Base-by-base conservation (phyloP, 2,797 vertebrate species). In the Anolis apletophallus region DNA sequence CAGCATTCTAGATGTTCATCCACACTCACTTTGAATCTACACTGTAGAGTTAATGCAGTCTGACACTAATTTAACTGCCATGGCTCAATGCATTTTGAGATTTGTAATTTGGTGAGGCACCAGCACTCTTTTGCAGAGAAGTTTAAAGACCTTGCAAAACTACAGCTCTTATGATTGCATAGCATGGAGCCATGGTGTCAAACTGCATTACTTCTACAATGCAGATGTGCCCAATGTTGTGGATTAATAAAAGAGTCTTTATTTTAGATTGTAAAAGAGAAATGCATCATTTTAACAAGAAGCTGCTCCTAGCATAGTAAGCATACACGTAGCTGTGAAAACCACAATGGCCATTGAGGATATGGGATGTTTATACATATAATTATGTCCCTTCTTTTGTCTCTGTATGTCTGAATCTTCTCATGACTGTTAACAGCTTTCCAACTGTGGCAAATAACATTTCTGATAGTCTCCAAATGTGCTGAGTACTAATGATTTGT, bases 311-410 rank as follows among this genome's bases (percentile, higher is more conserved):
- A 29, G 17, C 29, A 74, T n/a, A 23, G 34, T 40, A 50, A 57
- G 68, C 59, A 69, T 5, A 55, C 59, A 46, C 21, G 68, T 36
- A 26, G 50, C 80, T 81, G 34, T 2, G 52, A 40, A 23, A 75
- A 68, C 59, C 59, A 76, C 14, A 29, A 76, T 76, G 34, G 8
- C 64, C 34, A 81, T 57, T 26, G 61, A 81, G 23, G 85, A 54
- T 72, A 78, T 23, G 16, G 73, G 81, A 73, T 73, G n/a, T 36
- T 55, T 36, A 52, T 57, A 82, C 29, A 83, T 78, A 40, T 64
- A n/a, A 52, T 83, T 83, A 83, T 78, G 72, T 73, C 57, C 23
- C 46, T 83, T 73, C 16, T 54, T 83, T 84, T 67, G 67, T 79
- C 57, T 73, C 46, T 87, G 57, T 21, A 54, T 78, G 86, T 59